These are phyloP conservation scores for Sesia apiformis DNA, from an alignment of 2,888 invertebrate species.

Conservation along the genomic window DNA sequence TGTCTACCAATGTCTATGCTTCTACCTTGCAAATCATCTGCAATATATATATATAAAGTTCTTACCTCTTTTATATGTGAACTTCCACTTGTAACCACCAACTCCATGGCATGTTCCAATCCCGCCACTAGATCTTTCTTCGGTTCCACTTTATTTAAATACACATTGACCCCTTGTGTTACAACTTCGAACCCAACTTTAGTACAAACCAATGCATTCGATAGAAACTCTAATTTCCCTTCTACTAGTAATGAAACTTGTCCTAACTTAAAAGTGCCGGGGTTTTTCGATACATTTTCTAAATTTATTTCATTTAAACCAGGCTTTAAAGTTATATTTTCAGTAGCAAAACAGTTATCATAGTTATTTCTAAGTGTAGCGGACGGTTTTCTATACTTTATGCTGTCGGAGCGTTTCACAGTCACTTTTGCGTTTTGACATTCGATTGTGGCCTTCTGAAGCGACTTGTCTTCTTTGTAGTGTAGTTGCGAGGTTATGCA, in stretches of 20 bases:
- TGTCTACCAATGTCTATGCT: no score
- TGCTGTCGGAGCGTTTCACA: conserved; percentile 82
- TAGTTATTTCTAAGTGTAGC: conserved; percentile 79
- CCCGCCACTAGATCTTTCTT: conserved; percentile 87
- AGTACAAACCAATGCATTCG: conserved; percentile 73
- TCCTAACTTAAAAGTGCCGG: conserved; percentile 82
- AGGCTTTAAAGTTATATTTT: conserved; percentile 73
- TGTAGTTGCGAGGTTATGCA: conserved; percentile 82
- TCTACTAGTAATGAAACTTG: conserved; percentile 79
- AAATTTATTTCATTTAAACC: conserved; percentile 79
- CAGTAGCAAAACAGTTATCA: conserved; percentile 69
- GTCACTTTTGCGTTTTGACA: conserved; percentile 78
- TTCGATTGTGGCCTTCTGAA: conserved; percentile 83
- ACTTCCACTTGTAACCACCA: conserved; percentile 87
- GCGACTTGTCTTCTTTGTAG: conserved; percentile 86
- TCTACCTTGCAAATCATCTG: no score
- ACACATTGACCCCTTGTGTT: conserved; percentile 64
- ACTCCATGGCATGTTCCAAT: conserved; percentile 83
- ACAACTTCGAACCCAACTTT: conserved; percentile 74
- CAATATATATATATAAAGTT: no score
- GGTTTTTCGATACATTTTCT: conserved; percentile 74
- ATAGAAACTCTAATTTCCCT: conserved; percentile 82
- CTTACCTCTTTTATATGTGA: conserved; percentile 80
- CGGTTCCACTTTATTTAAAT: conserved; percentile 64
- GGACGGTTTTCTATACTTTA: conserved; percentile 79